These are phyloP conservation scores for Eira barbara DNA, from an alignment of 2,113 vertebrate genomes.

Conservation along the genomic window DNA sequence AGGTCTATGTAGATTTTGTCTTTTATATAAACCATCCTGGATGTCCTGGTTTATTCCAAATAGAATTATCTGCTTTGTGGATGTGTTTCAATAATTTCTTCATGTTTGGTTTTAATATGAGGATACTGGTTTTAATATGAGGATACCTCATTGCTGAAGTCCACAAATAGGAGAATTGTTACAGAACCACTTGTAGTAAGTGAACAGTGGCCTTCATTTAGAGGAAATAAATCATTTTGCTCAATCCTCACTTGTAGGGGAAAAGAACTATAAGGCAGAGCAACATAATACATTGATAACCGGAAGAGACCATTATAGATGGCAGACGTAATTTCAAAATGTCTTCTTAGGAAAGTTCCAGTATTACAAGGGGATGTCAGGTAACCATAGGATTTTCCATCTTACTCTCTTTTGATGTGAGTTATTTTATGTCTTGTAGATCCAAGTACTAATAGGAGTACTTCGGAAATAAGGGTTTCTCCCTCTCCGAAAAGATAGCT, in stretches of 20 bases:
- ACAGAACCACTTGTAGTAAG: neutral
- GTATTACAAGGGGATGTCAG: neutral
- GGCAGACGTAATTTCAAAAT: neutral
- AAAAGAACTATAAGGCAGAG: neutral
- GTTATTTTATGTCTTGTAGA: neutral
- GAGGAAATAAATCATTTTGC: neutral
- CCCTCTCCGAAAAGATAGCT: neutral
- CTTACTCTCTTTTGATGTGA: neutral
- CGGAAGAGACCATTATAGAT: neutral
- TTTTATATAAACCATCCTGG: neutral
- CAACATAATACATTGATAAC: neutral
- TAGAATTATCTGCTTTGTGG: neutral
- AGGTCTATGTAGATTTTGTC: neutral
- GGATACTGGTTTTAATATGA: neutral
- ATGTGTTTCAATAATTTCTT: neutral
- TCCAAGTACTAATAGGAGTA: neutral
- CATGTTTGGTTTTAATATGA: neutral
- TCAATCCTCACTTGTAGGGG: neutral
- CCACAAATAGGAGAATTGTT: neutral
- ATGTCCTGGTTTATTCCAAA: conserved; percentile 14
- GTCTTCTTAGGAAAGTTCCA: neutral
- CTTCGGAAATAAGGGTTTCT: neutral
- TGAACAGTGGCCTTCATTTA: neutral
- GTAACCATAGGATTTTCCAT: neutral
- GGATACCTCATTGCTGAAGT: neutral